A percentile compares a stretch with the other conserved stretches of the same genome.
phyloP scores from a whole-genome alignment of 2,113 vertebrate genomes.

The Rhombomys opimus region DNA sequence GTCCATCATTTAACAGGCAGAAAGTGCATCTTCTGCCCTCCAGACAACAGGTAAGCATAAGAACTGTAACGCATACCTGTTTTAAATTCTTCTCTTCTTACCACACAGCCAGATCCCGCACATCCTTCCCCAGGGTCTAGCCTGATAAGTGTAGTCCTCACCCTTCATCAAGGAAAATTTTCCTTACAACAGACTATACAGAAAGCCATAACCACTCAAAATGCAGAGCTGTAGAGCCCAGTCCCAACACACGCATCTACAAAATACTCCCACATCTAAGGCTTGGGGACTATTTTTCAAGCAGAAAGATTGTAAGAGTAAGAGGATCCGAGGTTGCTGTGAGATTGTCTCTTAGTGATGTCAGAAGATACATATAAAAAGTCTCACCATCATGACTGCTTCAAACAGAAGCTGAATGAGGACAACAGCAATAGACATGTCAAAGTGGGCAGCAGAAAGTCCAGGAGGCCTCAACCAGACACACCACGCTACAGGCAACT shows the following conservation, averaged over 20 bases:
- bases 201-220: not conserved
- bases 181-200: not conserved
- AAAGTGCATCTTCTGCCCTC: slow-evolving; percentile 63
- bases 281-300: not conserved
- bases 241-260: too few species aligned
- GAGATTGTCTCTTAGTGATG: not conserved
- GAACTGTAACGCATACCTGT: slow-evolving; percentile 62
- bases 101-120: not conserved
- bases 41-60: slow-evolving; percentile 75
- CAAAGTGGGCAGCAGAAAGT: not conserved
- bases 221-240: not conserved
- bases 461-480: not conserved
- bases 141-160: not conserved
- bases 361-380: not conserved
- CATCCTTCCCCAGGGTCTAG: not conserved
- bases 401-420: not conserved
- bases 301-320: not conserved
- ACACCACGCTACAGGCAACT: not conserved
- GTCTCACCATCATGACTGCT: not conserved
- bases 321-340: not conserved
- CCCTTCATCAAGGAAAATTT: not conserved
- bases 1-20: slow-evolving; percentile 73
- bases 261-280: not conserved
- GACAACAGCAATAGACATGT: not conserved
- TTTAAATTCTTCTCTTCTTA: slow-evolving; percentile 58